A percentile compares a stretch with the other conserved stretches of the same genome.
Evolutionary conservation across 2,113 vertebrate genomes (phyloP).

Genomic region (Talpa occidentalis): DNA sequence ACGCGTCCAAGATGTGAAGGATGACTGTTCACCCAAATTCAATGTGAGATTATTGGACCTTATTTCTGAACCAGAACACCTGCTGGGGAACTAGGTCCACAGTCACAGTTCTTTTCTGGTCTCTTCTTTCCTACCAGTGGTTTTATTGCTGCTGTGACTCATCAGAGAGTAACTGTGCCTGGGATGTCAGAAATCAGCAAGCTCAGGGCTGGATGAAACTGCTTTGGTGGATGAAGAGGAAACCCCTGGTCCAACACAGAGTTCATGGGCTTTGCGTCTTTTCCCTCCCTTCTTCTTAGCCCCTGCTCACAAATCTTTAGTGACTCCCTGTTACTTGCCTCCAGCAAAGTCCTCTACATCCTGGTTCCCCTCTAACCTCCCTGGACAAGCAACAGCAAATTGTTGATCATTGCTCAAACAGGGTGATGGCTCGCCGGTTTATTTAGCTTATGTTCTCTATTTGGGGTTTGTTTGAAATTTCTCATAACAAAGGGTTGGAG

Average conservation of each 20-base stretch:
- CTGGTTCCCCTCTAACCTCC: neutral
- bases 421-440: neutral
- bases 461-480: neutral
- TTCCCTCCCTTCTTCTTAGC: neutral
- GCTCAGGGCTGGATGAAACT: fast-evolving
- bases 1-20: neutral
- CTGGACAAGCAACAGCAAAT: neutral
- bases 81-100: neutral
- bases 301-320: neutral
- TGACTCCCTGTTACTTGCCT: neutral
- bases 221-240: fast-evolving
- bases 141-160: neutral
- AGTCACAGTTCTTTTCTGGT: neutral
- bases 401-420: fast-evolving
- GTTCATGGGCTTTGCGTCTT: neutral
- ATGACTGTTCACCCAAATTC: too few species aligned
- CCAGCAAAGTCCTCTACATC: neutral
- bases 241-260: neutral
- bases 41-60: neutral
- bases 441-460: neutral
- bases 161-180: neutral
- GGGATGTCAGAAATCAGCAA: too few species aligned
- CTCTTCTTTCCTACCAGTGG: neutral
- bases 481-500: neutral
- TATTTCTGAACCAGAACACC: neutral